Evolutionary conservation across 2,888 invertebrate genomes (phyloP).

Genomic region (Conops quadrifasciatus): DNA sequence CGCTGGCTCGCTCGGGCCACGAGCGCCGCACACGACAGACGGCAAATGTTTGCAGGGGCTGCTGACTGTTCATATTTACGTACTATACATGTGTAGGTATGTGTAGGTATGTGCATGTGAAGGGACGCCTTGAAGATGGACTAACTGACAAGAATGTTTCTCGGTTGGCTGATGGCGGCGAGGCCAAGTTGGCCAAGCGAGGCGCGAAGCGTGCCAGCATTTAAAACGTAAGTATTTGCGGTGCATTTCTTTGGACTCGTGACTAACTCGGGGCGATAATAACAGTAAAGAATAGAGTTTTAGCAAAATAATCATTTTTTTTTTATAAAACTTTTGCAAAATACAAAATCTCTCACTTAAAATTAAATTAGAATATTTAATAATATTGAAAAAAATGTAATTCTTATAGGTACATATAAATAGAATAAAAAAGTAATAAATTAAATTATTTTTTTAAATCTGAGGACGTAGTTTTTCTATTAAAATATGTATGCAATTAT

Average conservation of each 20-base stretch:
- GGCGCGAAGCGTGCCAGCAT: constrained; percentile 35
- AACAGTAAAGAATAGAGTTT: too few species aligned
- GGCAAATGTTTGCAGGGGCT: constrained; percentile 14
- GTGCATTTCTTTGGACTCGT: constrained; percentile 20
- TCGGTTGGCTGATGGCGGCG: not conserved
- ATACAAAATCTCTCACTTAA: too few species aligned
- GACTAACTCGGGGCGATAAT: not conserved
- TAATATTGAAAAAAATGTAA: too few species aligned
- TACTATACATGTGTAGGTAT: not conserved
- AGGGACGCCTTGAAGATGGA: not conserved
- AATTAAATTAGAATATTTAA: too few species aligned
- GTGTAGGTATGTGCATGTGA: not conserved
- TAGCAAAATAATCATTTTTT: too few species aligned
- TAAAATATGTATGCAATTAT: too few species aligned
- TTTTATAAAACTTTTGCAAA: too few species aligned
- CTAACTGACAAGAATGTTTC: constrained; percentile 10
- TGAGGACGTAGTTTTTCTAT: too few species aligned
- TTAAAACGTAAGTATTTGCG: not conserved
- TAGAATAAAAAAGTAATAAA: too few species aligned
- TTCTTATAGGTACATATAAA: too few species aligned
- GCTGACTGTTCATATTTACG: too few species aligned
- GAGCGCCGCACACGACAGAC: constrained; percentile 17
- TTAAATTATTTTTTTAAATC: too few species aligned
- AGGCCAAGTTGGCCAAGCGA: constrained; percentile 21
- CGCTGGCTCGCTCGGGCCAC: constrained; percentile 1